These are phyloP conservation scores for Ochropleura plecta DNA, from an alignment of 2,888 invertebrate species.

Conservation along the genomic window DNA sequence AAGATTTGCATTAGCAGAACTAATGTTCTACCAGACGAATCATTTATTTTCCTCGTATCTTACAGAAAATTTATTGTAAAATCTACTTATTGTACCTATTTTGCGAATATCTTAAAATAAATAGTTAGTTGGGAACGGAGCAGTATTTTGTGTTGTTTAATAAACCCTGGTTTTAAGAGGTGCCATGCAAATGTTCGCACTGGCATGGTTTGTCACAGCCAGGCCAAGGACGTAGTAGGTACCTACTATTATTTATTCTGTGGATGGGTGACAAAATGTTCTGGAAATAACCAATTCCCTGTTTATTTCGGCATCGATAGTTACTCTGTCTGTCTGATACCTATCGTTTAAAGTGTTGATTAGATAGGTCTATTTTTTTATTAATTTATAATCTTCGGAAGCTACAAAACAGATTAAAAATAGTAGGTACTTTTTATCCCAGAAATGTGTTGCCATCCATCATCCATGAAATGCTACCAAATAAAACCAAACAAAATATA, in stretches of 20 bases:
- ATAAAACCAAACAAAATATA: neutral
- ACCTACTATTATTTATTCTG: no score
- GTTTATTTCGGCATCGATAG: neutral
- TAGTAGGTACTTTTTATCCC: no score
- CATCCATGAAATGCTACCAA: no score
- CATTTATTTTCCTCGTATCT: neutral
- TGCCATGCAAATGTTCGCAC: no score
- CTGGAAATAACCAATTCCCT: neutral
- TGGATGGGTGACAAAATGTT: neutral
- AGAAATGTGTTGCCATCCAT: no score
- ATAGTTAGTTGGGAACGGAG: neutral
- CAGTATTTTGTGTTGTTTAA: neutral
- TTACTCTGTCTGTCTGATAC: neutral
- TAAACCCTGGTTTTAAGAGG: neutral
- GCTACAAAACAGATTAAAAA: no score
- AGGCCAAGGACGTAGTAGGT: no score
- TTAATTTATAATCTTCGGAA: no score
- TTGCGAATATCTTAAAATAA: neutral
- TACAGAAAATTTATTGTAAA: neutral
- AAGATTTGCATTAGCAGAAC: neutral
- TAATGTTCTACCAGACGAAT: slow-evolving; percentile 8
- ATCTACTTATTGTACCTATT: neutral
- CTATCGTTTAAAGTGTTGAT: neutral
- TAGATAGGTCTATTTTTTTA: no score
- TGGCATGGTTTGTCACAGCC: neutral